Base-by-base conservation (phyloP, 2,797 vertebrate genomes). In the Tangara arthus region DNA sequence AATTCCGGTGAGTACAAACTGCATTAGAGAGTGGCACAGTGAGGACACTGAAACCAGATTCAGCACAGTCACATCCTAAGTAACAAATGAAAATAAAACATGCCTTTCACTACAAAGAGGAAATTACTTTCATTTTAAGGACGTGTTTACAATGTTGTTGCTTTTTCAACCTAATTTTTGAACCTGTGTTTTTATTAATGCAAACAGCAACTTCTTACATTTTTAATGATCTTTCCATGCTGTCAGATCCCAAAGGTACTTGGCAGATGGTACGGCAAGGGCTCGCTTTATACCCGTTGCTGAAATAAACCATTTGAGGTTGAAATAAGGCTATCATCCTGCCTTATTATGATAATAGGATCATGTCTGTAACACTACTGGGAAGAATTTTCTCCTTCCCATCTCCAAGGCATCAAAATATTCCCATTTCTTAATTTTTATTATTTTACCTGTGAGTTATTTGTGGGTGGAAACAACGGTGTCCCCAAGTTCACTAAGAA, bases 131-230 rank as follows among this genome's bases (percentile, higher is more conserved):
- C 11, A 6, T 86, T 88, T 94, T 82, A 86, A 92, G 94, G 68
- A 41, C 34, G 8, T 91, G 53, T 94, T 96, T 89, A 63, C 61
- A 95, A 47, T 35, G 78, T 64, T 82, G 72, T 80, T 93, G 70
- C 71, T 94, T 93, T 92, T 87, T 91, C 77, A 87, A 55, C 70
- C 56, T 85, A 46, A 72, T 93, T 95, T 93, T 96, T 82, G 78
- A 96, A 91, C 83, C 35, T 63, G 59, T 94, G 83, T 82, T 96
- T 94, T 90, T 95, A 57, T 94, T 92, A 77, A 94, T 81, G 85
- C 88, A 87, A 92, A 93, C 78, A 87, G 59, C 78, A 95, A 78
- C 83, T 89, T 82, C 82, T 90, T 95, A 73, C 82, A 93, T 94
- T 93, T 96, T 93, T 96, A 95, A 94, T 95, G 90, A 91, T 70